A percentile compares a stretch with the other conserved stretches of the same genome.
phyloP scores from a whole-genome alignment of 2,797 vertebrate genomes.

The Eleutherodactylus coqui region DNA sequence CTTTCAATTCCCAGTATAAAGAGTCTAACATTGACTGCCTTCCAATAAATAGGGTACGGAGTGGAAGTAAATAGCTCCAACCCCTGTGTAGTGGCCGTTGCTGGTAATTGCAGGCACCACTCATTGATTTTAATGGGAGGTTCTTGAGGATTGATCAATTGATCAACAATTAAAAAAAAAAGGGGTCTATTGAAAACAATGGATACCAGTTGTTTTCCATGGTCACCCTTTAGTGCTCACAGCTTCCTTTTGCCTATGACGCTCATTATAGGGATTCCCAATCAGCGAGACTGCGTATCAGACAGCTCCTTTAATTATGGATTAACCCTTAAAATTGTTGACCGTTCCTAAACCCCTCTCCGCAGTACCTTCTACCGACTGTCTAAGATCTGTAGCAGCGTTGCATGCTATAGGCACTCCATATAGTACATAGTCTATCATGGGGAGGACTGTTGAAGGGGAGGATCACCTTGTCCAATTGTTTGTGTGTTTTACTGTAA shows the following conservation, averaged over 20 bases:
- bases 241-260: background rate
- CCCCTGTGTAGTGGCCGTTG: too few species aligned
- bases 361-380: background rate
- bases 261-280: background rate
- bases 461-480: conserved; percentile 22
- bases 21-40: too few species aligned
- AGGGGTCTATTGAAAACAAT: too few species aligned
- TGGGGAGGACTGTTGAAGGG: background rate
- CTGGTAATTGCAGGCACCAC: too few species aligned
- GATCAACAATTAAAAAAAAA: too few species aligned
- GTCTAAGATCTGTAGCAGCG: background rate
- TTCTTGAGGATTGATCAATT: too few species aligned
- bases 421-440: background rate
- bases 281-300: background rate
- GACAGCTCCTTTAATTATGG: background rate
- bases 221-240: too few species aligned
- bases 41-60: too few species aligned
- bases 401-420: background rate
- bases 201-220: too few species aligned
- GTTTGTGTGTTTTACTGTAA: conserved; percentile 13
- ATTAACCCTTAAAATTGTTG: background rate
- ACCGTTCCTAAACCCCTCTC: background rate
- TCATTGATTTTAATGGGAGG: too few species aligned
- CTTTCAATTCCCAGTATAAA: too few species aligned
- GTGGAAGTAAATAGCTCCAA: too few species aligned